A percentile compares a stretch with the other conserved stretches of the same genome.
Evolutionary conservation across 2,888 invertebrate species (phyloP).

Genomic region (Chromoteleia sp.): DNA sequence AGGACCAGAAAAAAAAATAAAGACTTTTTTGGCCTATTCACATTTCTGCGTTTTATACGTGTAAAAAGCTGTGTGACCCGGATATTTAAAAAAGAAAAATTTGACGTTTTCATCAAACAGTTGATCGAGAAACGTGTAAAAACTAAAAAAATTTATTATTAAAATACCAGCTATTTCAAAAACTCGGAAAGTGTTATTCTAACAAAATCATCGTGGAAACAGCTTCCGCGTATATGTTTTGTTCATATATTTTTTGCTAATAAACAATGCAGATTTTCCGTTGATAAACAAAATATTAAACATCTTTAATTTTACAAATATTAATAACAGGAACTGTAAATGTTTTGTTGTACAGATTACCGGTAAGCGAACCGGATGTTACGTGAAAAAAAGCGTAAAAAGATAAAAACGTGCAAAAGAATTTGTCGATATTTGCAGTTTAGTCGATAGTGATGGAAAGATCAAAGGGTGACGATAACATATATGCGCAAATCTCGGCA

Average conservation of each 20-base stretch:
- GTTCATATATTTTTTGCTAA: no score
- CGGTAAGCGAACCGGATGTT: conserved; percentile 9
- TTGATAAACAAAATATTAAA: background rate
- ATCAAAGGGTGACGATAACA: conserved; percentile 84
- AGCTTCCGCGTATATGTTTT: no score
- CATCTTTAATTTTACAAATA: conserved; percentile 26
- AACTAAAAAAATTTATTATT: no score
- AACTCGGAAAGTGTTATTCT: background rate
- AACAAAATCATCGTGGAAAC: conserved; percentile 1
- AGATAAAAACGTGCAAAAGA: conserved; percentile 37
- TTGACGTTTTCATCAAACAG: background rate
- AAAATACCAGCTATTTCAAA: background rate
- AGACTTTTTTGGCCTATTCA: conserved; percentile 21
- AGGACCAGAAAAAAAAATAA: conserved; percentile 22
- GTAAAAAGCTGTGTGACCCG: conserved; percentile 71
- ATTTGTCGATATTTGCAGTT: conserved; percentile 63
- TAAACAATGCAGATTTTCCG: no score
- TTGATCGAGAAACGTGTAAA: background rate
- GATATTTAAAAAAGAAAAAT: conserved; percentile 71
- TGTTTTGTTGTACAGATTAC: conserved; percentile 8
- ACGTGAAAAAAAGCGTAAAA: conserved; percentile 32
- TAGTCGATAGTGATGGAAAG: conserved; percentile 75
- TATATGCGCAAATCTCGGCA: conserved; percentile 82
- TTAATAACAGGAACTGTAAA: background rate
- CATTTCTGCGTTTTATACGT: conserved; percentile 67